Conservation (phyloP, 35 echinoderm and acorn worm genomes). For the Acanthaster planci region DNA sequence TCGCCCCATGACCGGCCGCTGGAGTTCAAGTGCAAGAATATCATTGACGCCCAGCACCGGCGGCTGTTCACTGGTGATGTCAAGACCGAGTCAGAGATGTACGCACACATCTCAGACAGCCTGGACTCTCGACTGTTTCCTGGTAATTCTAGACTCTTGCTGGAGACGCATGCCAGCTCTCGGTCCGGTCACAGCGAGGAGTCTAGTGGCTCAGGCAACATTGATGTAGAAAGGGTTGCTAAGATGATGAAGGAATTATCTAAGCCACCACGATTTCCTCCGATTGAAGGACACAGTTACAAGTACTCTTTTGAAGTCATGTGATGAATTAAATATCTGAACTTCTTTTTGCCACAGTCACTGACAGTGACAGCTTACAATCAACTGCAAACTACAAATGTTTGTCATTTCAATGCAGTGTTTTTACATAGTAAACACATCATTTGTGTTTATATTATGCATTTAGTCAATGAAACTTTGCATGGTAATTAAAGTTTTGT, state of each 20-base stretch:
- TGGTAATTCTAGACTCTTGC: slow-evolving; percentile 12
- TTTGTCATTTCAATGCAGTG: too few species aligned
- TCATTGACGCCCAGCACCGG: slow-evolving; percentile 90
- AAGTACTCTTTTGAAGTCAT: slow-evolving; percentile 86
- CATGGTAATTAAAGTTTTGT: too few species aligned
- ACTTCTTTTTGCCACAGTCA: not conserved
- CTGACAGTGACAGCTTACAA: not conserved
- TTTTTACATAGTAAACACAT: not conserved
- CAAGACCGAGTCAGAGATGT: slow-evolving; percentile 69
- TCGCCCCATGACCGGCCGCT: slow-evolving; percentile 85
- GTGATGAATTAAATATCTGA: slow-evolving; percentile 4
- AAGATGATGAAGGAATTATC: slow-evolving; percentile 66
- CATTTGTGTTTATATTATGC: too few species aligned
- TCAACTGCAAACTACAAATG: too few species aligned
- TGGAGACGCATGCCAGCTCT: slow-evolving; percentile 6
- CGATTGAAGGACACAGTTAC: slow-evolving; percentile 68
- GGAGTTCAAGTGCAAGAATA: slow-evolving; percentile 92
- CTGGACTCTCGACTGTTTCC: slow-evolving; percentile 74
- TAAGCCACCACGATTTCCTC: slow-evolving; percentile 65
- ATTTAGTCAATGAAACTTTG: too few species aligned
- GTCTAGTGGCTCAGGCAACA: not conserved
- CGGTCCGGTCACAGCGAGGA: not conserved
- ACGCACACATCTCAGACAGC: slow-evolving; percentile 82
- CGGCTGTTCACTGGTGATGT: slow-evolving; percentile 43
- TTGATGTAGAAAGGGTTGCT: slow-evolving; percentile 51